These are phyloP conservation scores for Polypterus senegalus DNA, from an alignment of 2,113 vertebrate genomes.

Conservation along the genomic window DNA sequence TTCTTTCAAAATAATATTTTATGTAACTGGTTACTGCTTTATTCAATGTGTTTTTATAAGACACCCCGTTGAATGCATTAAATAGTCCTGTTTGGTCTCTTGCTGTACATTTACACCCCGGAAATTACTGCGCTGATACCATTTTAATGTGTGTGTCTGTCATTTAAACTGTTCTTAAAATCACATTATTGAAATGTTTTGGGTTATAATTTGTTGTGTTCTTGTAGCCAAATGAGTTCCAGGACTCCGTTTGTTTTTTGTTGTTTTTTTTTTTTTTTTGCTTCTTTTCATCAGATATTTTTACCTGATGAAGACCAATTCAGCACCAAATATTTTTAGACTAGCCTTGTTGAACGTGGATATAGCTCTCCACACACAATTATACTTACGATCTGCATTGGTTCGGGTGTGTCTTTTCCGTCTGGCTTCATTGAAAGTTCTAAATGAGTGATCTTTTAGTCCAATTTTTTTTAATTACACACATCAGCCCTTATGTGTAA, in stretches of 20 bases:
- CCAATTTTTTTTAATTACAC: conserved; percentile 33
- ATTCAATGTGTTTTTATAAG: background rate
- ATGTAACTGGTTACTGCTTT: background rate
- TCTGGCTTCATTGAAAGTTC: conserved; percentile 65
- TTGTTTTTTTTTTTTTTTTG: conserved; percentile 22
- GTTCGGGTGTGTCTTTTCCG: conserved; percentile 68
- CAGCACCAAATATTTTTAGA: conserved; percentile 36
- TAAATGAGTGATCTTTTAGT: background rate
- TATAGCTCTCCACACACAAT: conserved; percentile 52
- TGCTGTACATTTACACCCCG: conserved; percentile 18
- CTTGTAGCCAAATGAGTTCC: conserved; percentile 15
- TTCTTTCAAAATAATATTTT: background rate
- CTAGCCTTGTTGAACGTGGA: conserved; percentile 38
- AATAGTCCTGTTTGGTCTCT: background rate
- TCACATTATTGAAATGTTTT: too few relatives aligned
- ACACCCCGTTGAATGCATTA: background rate
- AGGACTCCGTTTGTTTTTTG: conserved; percentile 32
- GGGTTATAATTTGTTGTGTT: too few relatives aligned
- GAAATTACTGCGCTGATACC: too few relatives aligned
- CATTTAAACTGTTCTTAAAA: too few relatives aligned
- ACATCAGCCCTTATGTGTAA: conserved; percentile 15
- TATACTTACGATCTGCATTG: conserved; percentile 68
- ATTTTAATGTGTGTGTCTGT: too few relatives aligned
- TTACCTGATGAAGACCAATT: background rate
- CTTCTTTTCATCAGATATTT: conserved; percentile 25